Evolutionary conservation across 2,113 vertebrate species (phyloP), one percentile per base, ranked within the genome.

Genomic region (Alouatta palliata): DNA sequence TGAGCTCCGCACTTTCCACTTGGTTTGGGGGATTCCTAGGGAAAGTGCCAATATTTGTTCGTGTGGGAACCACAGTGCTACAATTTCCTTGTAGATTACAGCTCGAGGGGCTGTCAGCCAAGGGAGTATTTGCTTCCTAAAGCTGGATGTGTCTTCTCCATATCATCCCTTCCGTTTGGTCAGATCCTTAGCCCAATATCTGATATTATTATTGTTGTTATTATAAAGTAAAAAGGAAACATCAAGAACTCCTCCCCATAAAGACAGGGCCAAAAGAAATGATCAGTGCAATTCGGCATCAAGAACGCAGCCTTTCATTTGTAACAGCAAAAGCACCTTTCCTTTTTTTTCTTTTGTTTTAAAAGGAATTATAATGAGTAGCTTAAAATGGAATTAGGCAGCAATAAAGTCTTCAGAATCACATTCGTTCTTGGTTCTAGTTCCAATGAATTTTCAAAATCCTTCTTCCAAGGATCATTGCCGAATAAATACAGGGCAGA

Each of bases 161-260:
- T 23, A 35, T 32, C 75, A 25, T 23, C n/a, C 14, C 37, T 91
- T 79, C 37, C 1, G 1, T 82, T 82, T 66, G 85, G 17, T 58
- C 61, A 89, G 77, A 75, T 25, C 37, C 43, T 86, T 56, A 40
- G 80, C 25, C 27, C 9, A 16, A 88, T 52, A 68, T 49, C 49
- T 64, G 81, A 76, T 77, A 71, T 54, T 73, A 83, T 84, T 75
- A 79, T 87, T 70, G 35, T 45, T 79, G 30, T 71, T 90, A 47
- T 71, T 90, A 47, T 71, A 95, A 37, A 91, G 52, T 95, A 64
- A 91, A 96, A 90, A 19, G 45, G 17, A 79, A 77, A 49, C 75
- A 49, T 19, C 25, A 47, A 17, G 10, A 11, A 16, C 17, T 43
- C 23, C 47, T 10, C 47, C 30, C 2, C 6, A 84, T 20, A 92